These are phyloP conservation scores for Cirrhinus mrigala DNA, from an alignment of 2,797 vertebrate genomes.

Conservation along the genomic window DNA sequence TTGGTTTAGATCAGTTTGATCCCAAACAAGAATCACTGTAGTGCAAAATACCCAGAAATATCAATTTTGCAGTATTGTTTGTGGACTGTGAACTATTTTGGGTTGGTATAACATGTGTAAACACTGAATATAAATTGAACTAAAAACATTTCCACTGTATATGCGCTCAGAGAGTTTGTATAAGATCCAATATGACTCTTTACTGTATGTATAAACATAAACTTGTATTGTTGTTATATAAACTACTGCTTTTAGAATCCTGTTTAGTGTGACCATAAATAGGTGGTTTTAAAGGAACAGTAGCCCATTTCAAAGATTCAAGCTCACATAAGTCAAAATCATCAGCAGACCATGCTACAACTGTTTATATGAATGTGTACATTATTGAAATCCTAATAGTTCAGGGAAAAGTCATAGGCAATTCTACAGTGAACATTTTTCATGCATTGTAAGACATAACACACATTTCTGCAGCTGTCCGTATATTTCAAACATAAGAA, in stretches of 20 bases:
- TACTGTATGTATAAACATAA: not conserved
- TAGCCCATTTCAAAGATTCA: not conserved
- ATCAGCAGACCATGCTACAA: not conserved
- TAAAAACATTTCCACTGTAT: not conserved
- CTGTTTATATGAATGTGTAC: not conserved
- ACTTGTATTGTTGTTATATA: not conserved
- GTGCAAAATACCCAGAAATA: not conserved
- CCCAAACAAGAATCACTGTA: not conserved
- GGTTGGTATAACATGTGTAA: not conserved
- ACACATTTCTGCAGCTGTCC: not conserved
- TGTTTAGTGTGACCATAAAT: not conserved
- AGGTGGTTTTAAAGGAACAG: constrained; percentile 20
- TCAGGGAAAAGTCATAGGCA: not conserved
- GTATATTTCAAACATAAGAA: not conserved
- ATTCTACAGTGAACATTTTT: not conserved
- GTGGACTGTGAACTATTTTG: not conserved
- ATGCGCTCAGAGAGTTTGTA: not conserved
- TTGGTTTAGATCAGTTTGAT: not conserved
- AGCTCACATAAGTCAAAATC: not conserved
- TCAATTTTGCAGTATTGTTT: not conserved
- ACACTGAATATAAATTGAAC: not conserved
- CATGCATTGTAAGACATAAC: not conserved
- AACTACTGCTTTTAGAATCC: not conserved
- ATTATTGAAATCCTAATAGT: not conserved
- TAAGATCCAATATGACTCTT: not conserved